Base-by-base conservation (phyloP, 2,113 vertebrate genomes). In the Saguinus midas region DNA sequence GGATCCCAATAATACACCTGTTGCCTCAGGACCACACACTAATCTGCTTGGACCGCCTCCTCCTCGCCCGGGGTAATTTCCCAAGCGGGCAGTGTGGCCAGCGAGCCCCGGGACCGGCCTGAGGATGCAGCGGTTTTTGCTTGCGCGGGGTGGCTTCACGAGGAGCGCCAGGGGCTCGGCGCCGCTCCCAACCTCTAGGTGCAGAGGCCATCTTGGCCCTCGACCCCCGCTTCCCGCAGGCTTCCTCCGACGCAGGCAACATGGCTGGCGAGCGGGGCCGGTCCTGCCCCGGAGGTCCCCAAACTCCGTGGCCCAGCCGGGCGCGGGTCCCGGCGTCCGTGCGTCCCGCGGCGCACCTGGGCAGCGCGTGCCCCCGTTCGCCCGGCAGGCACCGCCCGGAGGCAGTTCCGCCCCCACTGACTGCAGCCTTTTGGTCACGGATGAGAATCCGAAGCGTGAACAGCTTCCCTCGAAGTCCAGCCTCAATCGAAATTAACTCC, bases 381-480 rank as follows among this genome's bases (percentile, higher is more conserved):
- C 52, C 12, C 17, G 45, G 91, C 94, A 6, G 27, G 70, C 16
- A 45, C 68, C 6, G 85, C 87, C 94, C 66, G 6, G 52, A 66
- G 88, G 96, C 95, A 86, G 92, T 57, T 70, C 78, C 8, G 64
- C 55, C 55, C 40, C 32, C 81, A 40, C 84, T 18, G 58, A 35
- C 68, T 8, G 35, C 37, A 12, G 58, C 58, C 90, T 17, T 32
- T 16, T 1, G 82, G 83, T 95, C 94, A 95, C 68, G 45, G 93
- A 32, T 93, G 95, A 95, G 85, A 27, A 40, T 37, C 14, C 21
- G 4, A 21, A 32, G 93, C 35, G 5, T 0, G 35, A 89, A 58
- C 86, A n/a, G 73, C 87, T 95, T 98, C 97, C 96, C 96, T 97
- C 82, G 96, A 76, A 76, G 27, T 76, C 14, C 43, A 32, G 43